Evolutionary conservation across 2,113 vertebrate genomes (phyloP).

Genomic region (Camelus bactrianus): DNA sequence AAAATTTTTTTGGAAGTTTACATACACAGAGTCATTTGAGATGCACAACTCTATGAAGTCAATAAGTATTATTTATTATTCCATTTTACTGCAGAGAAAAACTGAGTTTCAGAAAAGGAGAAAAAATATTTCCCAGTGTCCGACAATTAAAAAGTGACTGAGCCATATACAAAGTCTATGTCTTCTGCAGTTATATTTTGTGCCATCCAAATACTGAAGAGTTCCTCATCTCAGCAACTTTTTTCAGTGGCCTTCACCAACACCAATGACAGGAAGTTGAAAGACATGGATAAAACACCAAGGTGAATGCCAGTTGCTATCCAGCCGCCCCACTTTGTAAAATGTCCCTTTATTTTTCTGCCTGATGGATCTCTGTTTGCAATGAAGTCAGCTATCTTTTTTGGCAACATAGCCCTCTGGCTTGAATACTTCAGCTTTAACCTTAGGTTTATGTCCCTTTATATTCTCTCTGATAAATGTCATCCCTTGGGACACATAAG

Average conservation of each 20-base stretch:
- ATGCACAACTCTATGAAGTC: not conserved
- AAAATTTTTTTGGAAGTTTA: not conserved
- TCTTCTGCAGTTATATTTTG: not conserved
- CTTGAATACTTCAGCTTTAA: not conserved
- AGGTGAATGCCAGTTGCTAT: not conserved
- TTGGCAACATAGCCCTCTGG: not conserved
- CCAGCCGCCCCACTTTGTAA: not conserved
- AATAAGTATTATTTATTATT: not conserved
- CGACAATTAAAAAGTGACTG: not conserved
- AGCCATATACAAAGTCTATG: not conserved
- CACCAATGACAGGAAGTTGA: not conserved
- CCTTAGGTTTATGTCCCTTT: conserved; percentile 37
- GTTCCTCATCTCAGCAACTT: not conserved
- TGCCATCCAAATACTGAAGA: not conserved
- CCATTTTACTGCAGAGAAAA: conserved; percentile 23
- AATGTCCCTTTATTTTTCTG: not conserved
- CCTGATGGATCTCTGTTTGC: conserved; percentile 1
- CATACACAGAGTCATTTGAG: not conserved
- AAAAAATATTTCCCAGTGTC: not conserved
- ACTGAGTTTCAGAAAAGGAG: not conserved
- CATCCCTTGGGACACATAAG: not conserved
- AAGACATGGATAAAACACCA: not conserved
- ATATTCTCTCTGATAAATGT: not conserved
- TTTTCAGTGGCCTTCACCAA: not conserved
- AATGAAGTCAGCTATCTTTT: not conserved